Percentiles rank a stretch among this genome's conserved stretches.
Conservation (phyloP, 2,113 vertebrate genomes). For the Pelobates fuscus region DNA sequence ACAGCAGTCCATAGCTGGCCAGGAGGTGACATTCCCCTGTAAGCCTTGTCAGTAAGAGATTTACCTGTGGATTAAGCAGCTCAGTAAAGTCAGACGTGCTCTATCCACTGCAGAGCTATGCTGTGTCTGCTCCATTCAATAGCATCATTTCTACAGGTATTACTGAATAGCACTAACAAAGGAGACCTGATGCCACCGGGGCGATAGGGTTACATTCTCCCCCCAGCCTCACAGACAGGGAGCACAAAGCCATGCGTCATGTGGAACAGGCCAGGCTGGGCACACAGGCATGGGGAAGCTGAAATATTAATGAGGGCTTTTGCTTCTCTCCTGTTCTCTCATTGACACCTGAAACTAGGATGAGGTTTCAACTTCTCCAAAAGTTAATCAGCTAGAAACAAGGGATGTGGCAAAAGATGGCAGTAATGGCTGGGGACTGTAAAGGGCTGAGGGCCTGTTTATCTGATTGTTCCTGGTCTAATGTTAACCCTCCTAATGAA, state of each 20-base stretch:
- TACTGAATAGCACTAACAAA: conserved; percentile 31
- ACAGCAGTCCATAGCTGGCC: neutral
- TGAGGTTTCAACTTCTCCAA: conserved; percentile 73
- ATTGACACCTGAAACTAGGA: conserved; percentile 59
- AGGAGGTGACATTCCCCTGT: neutral
- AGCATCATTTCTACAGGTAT: conserved; percentile 36
- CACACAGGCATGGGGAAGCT: conserved; percentile 65
- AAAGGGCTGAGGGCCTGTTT: conserved; percentile 47
- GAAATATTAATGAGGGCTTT: conserved; percentile 78
- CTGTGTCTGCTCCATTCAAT: conserved; percentile 30
- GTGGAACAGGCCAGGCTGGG: conserved; percentile 54
- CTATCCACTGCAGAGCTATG: conserved; percentile 15
- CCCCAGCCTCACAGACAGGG: conserved; percentile 61
- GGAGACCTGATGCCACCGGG: conserved; percentile 50
- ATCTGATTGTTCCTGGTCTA: conserved; percentile 56
- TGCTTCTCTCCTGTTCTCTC: conserved; percentile 58
- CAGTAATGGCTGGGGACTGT: conserved; percentile 50
- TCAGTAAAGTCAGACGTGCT: neutral
- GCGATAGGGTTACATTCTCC: conserved; percentile 49
- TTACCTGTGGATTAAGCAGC: conserved; percentile 1
- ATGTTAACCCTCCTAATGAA: conserved; percentile 61
- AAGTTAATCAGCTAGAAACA: conserved; percentile 65
- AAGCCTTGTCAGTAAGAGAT: neutral
- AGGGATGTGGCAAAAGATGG: conserved; percentile 39
- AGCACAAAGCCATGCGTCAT: conserved; percentile 57